Conservation (phyloP, 2,797 vertebrate species). For the Pyrocephalus nanus region DNA sequence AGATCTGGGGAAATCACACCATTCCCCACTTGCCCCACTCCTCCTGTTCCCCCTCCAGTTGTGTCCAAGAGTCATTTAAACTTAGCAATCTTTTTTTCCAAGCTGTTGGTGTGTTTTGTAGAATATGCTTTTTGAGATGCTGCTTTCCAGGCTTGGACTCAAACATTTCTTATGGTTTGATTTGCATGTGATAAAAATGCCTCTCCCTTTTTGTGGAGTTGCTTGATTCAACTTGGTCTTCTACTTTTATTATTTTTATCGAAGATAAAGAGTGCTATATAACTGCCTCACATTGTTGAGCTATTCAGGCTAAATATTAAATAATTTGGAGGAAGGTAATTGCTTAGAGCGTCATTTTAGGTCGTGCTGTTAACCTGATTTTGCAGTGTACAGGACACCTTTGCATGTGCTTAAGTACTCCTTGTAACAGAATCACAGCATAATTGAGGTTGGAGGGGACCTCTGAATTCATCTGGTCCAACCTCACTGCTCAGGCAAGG, state of each 20-base stretch:
- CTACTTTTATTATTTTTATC: neutral
- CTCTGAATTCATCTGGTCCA: neutral
- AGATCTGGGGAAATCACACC: neutral
- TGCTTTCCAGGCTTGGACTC: neutral
- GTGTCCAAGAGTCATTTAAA: neutral
- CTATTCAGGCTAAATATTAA: neutral
- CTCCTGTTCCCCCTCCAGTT: neutral
- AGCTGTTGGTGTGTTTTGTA: neutral
- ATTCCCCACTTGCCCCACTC: neutral
- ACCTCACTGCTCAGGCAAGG: neutral
- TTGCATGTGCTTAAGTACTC: neutral
- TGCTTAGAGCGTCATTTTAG: neutral
- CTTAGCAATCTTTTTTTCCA: neutral
- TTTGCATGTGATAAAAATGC: neutral
- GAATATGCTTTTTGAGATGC: neutral
- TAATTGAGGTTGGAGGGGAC: neutral
- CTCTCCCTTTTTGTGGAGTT: neutral
- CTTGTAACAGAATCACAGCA: neutral
- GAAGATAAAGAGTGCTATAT: neutral
- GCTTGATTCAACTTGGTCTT: neutral
- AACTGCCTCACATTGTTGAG: neutral
- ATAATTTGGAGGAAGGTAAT: neutral
- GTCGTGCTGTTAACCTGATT: neutral
- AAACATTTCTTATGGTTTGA: neutral
- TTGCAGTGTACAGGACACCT: neutral